Percentiles rank a stretch among this genome's conserved stretches.
Conservation (phyloP, 1,140 invertebrate species). For the Sycobia sp. region DNA sequence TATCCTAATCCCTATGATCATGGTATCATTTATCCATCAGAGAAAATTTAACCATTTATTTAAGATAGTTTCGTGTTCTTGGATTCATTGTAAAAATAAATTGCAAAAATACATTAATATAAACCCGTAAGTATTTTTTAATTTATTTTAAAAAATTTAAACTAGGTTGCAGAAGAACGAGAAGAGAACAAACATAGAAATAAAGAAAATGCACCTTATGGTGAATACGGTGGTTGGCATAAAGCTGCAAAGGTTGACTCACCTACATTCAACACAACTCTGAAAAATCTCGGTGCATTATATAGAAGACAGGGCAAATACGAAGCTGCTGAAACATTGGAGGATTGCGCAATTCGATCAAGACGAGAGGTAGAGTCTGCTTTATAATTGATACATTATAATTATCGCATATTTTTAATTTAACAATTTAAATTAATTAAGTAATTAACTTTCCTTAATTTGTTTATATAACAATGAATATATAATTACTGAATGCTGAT, state of each 20-base stretch:
- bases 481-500: not conserved
- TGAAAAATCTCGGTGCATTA: slow-evolving; percentile 96
- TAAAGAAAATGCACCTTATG: slow-evolving; percentile 88
- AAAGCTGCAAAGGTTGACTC: slow-evolving; percentile 99
- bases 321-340: slow-evolving; percentile 97
- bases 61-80: no score
- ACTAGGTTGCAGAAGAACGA: slow-evolving; percentile 90
- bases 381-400: slow-evolving; percentile 37
- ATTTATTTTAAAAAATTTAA: no score
- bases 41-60: no score
- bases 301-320: slow-evolving; percentile 98
- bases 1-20: no score
- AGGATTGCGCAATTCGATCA: slow-evolving; percentile 94
- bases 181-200: slow-evolving; percentile 94
- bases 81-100: no score
- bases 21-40: no score
- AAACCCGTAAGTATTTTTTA: no score
- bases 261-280: slow-evolving; percentile 94
- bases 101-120: no score
- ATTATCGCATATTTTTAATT: not conserved
- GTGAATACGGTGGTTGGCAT: slow-evolving; percentile 96
- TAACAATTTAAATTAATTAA: slow-evolving; percentile 2
- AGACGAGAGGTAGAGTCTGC: slow-evolving; percentile 80
- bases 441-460: no score
- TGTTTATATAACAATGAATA: no score